Base-by-base conservation (phyloP, 2,797 vertebrate species). In the Semaprochilodus insignis region DNA sequence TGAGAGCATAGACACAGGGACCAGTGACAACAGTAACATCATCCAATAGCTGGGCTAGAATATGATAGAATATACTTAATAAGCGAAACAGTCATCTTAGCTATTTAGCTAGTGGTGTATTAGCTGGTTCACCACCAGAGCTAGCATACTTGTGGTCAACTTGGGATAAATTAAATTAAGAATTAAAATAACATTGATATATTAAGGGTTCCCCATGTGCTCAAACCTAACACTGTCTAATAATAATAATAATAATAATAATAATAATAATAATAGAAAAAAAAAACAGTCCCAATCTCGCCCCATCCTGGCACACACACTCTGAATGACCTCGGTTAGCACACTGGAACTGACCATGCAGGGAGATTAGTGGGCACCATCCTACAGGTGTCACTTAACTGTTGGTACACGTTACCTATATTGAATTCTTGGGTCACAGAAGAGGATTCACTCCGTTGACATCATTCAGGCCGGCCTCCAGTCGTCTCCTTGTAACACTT, bases 311-410 rank as follows among this genome's bases (percentile, higher is more conserved):
- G 74, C 59, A 51, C n/a, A 57, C 27, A n/a, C 57, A 25, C 60
- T 62, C 23, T 15, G 23, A 27, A n/a, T 7, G 13, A 62, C 23
- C 60, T 62, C 13, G 5, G 60, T 27, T 62, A 62, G 23, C 25
- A 25, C 27, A 23, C 60, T 2, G 23, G 60, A 62, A 62, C n/a
- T 62, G 60, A 62, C 23, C 60, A 0, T 62, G 60, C 60, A 14
- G 60, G 10, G 23, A 62, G 60, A 62, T 51, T 71, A 71, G 67
- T 71, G 67, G 67, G 67, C 17, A 40, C n/a, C 19, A 71, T 62
- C 25, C 60, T 62, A 14, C 60, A 62, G 60, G 60, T 62, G 60
- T 62, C 60, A 62, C 23, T 27, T 62, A 23, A 27, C 60, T 62
- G 23, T 62, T 62, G 60, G 60, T 62, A 62, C 60, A 62, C 1